These are phyloP conservation scores for Spea bombifrons DNA, from an alignment of 2,113 vertebrate genomes.

Conservation along the genomic window DNA sequence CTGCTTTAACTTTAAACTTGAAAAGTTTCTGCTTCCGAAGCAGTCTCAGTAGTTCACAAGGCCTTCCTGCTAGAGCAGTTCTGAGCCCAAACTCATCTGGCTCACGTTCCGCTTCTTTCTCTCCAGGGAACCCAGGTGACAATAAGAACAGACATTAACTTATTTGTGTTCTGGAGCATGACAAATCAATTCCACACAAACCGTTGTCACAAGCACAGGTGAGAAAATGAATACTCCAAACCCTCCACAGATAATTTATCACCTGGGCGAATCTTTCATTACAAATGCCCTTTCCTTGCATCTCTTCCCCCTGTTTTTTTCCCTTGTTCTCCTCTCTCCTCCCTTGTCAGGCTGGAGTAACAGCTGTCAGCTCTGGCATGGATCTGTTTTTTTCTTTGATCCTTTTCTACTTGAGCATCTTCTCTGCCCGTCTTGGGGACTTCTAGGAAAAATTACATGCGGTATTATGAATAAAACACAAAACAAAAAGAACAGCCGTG, in stretches of 20 bases:
- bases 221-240: constrained; percentile 47
- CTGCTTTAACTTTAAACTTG: too few relatives aligned
- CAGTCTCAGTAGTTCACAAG: constrained; percentile 17
- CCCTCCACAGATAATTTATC: constrained; percentile 47
- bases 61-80: constrained; percentile 12
- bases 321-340: constrained; percentile 39
- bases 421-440: constrained; percentile 42
- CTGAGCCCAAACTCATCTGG: constrained; percentile 23
- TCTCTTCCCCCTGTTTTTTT: constrained; percentile 39
- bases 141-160: constrained; percentile 36
- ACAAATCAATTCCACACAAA: constrained; percentile 35
- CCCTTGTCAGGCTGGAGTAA: constrained; percentile 42
- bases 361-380: constrained; percentile 42
- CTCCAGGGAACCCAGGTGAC: constrained; percentile 5
- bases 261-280: constrained; percentile 46
- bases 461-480: constrained; percentile 42
- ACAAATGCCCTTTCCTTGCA: constrained; percentile 43
- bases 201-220: constrained; percentile 41
- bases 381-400: constrained; percentile 27
- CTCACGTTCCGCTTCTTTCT: constrained; percentile 1
- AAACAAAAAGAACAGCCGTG: constrained; percentile 34
- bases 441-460: constrained; percentile 44
- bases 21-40: constrained; percentile 13
- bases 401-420: constrained; percentile 42
- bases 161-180: constrained; percentile 46